Percentiles rank a stretch among this genome's conserved stretches.
Evolutionary conservation across 35 echinoderm and acorn worm species (phyloP).

Genomic region (Heliocidaris erythrogramma): DNA sequence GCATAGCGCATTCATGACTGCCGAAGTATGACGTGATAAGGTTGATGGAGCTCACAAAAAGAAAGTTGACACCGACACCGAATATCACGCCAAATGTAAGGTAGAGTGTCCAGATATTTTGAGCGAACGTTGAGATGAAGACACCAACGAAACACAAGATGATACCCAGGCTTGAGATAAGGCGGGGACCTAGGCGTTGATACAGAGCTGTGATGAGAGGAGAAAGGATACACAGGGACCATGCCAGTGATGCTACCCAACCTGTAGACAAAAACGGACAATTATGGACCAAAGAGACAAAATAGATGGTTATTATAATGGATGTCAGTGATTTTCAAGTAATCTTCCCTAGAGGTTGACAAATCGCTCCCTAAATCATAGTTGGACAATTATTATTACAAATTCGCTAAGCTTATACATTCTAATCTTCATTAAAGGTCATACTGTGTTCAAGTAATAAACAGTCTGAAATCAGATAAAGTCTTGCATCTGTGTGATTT

Average conservation of each 20-base stretch:
- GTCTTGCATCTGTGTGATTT: background rate
- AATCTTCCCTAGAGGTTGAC: no score
- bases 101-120: background rate
- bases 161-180: background rate
- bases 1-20: slow-evolving; percentile 6
- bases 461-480: background rate
- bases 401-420: background rate
- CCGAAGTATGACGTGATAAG: background rate
- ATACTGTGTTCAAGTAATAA: background rate
- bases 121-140: background rate
- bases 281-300: no score
- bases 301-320: no score
- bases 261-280: background rate
- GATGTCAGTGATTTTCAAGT: no score
- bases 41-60: background rate
- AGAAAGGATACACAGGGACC: background rate
- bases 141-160: background rate
- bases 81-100: background rate
- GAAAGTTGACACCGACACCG: background rate
- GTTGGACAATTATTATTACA: background rate
- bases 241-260: slow-evolving; percentile 20
- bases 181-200: background rate
- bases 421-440: background rate
- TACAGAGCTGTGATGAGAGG: slow-evolving; percentile 7
- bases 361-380: no score